Evolutionary conservation across 2,113 vertebrate species (phyloP), one percentile per base, ranked within the genome.

Genomic region (Scolopax mira): DNA sequence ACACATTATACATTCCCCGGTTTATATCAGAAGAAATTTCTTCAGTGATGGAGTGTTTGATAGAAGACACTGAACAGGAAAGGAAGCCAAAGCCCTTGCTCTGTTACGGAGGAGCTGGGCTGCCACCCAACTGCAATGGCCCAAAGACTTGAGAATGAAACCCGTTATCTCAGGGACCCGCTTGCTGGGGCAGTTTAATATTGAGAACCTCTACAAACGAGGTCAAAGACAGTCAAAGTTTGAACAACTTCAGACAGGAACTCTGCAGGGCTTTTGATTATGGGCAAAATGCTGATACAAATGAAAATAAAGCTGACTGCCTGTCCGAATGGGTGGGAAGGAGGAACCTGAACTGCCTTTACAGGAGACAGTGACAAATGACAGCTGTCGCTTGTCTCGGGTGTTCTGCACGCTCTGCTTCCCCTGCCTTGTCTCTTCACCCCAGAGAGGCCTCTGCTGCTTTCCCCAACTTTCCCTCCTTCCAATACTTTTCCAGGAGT

Each of bases 51-150:
- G 17, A 77, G n/a, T 2, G 10, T 42, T 84, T 70, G 30, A 61
- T 48, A 69, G 17, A 10, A 73, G 49, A 58, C 19, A 54, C 1
- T 0, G 3, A 80, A 51, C 0, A 79, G 25, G 54, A 62, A 30
- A 51, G 41, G 54, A 60, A 65, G 80, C 39, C 60, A 70, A 54
- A 41, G 16, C 16, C 42, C 52, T n/a, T 9, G 4, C 25, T 60
- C 37, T 17, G 60, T 28, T 58, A 18, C 35, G 57, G 9, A 8
- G 66, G 62, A 69, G 22, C 51, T 10, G 52, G 62, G 73, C 28
- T 92, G 64, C 70, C 73, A 49, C 7, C 35, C 39, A 69, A 46
- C 11, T 18, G 48, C 14, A 49, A 66, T 0, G 2, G 61, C 35
- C n/a, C 77, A 11, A 39, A 51, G 23, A 72, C 27, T 30, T 2